phyloP scores from a whole-genome alignment of 2,888 invertebrate species.

The Drosophila neotestacea region DNA sequence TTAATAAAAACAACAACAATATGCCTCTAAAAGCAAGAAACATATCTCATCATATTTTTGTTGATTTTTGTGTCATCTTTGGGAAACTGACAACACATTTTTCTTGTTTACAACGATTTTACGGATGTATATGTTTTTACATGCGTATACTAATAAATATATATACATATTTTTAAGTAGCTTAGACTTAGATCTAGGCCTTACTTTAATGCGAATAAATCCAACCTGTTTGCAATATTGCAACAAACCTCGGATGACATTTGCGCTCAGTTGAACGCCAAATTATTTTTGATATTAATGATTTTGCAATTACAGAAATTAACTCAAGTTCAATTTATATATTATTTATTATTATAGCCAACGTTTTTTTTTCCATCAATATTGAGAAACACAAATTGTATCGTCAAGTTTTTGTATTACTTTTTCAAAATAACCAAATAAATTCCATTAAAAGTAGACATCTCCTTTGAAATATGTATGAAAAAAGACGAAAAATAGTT shows the following conservation, averaged over 20 bases:
- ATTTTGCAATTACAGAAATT: not conserved
- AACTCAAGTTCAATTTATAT: not conserved
- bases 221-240: slow-evolving; percentile 33
- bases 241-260: slow-evolving; percentile 21
- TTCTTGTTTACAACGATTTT: slow-evolving; percentile 23
- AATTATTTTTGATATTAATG: not conserved
- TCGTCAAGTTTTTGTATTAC: not conserved
- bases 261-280: slow-evolving; percentile 8
- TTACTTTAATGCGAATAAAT: slow-evolving; percentile 17
- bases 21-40: not conserved
- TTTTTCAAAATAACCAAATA: too few relatives aligned
- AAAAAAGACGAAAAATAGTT: too few relatives aligned
- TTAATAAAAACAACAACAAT: slow-evolving; percentile 22
- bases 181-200: slow-evolving; percentile 38
- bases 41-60: slow-evolving; percentile 14
- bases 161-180: slow-evolving; percentile 29
- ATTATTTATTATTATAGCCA: not conserved
- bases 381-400: not conserved
- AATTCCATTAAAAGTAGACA: too few relatives aligned
- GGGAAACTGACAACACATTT: slow-evolving; percentile 16
- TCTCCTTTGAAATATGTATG: too few relatives aligned
- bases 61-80: slow-evolving; percentile 12
- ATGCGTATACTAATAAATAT: slow-evolving; percentile 4
- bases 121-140: slow-evolving; percentile 21
- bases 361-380: not conserved